A percentile compares a stretch with the other conserved stretches of the same genome.
Evolutionary conservation across 2,113 vertebrate genomes (phyloP).

Genomic region (Oceanodroma tethys): DNA sequence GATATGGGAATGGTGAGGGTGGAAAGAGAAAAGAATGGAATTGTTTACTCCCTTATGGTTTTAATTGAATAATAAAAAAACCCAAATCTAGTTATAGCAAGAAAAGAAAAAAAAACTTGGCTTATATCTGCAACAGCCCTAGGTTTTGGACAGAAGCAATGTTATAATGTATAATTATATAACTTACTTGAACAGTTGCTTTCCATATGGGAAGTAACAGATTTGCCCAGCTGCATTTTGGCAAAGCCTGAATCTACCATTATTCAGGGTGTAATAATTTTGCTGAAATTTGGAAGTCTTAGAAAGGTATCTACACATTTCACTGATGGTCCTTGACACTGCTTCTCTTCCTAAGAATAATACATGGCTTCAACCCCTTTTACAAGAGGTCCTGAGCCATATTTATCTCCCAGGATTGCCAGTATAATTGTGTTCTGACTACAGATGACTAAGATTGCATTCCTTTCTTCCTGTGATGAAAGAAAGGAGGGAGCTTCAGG

Average conservation of each 20-base stretch:
- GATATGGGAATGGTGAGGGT: neutral
- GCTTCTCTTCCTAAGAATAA: conserved; percentile 13
- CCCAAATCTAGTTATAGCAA: neutral
- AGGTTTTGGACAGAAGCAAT: conserved; percentile 61
- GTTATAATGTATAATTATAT: conserved; percentile 60
- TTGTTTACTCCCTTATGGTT: conserved; percentile 20
- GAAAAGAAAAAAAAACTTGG: conserved; percentile 40
- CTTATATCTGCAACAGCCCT: conserved; percentile 2
- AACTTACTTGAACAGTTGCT: conserved; percentile 69
- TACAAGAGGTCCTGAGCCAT: neutral
- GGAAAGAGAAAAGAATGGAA: neutral
- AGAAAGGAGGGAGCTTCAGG: neutral
- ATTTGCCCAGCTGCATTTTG: conserved; percentile 65
- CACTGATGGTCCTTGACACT: conserved; percentile 15
- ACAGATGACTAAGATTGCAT: neutral
- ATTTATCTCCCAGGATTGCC: neutral
- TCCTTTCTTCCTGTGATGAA: neutral
- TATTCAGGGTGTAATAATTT: conserved; percentile 51
- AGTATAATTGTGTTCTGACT: neutral
- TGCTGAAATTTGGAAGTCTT: conserved; percentile 59
- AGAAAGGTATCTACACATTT: conserved; percentile 42
- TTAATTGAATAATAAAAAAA: conserved; percentile 17
- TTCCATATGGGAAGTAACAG: conserved; percentile 71
- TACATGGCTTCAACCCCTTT: neutral
- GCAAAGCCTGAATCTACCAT: conserved; percentile 49